Conservation (phyloP, 2,888 invertebrate species). For the Drosophila basisetae region DNA sequence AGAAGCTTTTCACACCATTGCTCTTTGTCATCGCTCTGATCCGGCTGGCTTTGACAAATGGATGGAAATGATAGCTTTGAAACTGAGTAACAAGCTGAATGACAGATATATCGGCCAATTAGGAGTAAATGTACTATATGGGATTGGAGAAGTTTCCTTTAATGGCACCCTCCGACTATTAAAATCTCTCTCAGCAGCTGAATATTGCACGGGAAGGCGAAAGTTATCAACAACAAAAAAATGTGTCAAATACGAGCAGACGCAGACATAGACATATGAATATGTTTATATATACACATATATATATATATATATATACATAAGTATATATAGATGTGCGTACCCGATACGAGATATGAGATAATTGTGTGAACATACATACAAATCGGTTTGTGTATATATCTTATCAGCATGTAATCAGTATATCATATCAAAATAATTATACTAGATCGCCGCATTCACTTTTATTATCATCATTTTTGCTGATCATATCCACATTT, state of each 20-base stretch:
- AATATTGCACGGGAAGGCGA: no score
- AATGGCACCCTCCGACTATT: background rate
- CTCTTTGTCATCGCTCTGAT: background rate
- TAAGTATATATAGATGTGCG: background rate
- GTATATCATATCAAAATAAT: background rate
- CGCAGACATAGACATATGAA: background rate
- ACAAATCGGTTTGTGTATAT: background rate
- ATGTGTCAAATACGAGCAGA: background rate
- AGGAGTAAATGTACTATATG: background rate
- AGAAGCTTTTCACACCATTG: background rate
- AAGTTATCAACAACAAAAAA: background rate
- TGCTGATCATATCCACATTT: background rate
- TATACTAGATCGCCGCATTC: background rate
- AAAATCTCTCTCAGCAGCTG: background rate
- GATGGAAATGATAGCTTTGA: background rate
- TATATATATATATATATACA: background rate
- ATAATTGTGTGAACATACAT: background rate
- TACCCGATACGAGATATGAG: no score
- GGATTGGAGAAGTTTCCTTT: background rate
- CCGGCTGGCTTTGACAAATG: background rate
- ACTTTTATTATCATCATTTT: background rate
- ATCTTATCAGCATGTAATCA: slow-evolving; percentile 12
- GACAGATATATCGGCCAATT: background rate
- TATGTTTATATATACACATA: background rate
- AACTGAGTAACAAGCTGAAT: background rate